A percentile compares a stretch with the other conserved stretches of the same genome.
These are phyloP conservation scores for Leucoraja ocellata DNA, from an alignment of 2,797 vertebrate genomes.

Conservation along the genomic window DNA sequence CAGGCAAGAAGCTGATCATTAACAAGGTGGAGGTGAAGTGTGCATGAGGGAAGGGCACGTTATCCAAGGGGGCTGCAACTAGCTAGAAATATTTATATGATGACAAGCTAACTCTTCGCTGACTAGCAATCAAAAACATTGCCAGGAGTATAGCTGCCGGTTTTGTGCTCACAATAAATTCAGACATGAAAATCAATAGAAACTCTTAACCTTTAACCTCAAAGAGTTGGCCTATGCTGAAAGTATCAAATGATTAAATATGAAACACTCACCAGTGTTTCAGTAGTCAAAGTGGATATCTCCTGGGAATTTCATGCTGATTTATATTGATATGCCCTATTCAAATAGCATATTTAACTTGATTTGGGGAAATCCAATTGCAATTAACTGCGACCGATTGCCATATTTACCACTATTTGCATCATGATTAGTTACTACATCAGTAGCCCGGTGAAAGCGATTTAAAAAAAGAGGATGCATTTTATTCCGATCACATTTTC, in stretches of 20 bases:
- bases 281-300: slow-evolving; percentile 32
- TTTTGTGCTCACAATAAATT: slow-evolving; percentile 50
- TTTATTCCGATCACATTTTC: neutral
- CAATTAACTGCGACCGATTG: slow-evolving; percentile 33
- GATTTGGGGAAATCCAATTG: slow-evolving; percentile 27
- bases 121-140: slow-evolving; percentile 48
- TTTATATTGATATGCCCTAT: slow-evolving; percentile 37
- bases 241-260: slow-evolving; percentile 51
- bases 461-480: neutral
- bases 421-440: neutral
- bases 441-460: neutral
- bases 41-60: neutral
- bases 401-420: slow-evolving; percentile 15
- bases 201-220: slow-evolving; percentile 51
- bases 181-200: slow-evolving; percentile 59
- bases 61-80: neutral
- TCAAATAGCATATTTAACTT: slow-evolving; percentile 37
- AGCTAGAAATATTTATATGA: slow-evolving; percentile 26
- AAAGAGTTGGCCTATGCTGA: slow-evolving; percentile 47
- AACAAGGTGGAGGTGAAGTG: neutral
- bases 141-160: slow-evolving; percentile 46
- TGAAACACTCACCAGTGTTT: slow-evolving; percentile 31
- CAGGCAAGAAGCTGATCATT: neutral
- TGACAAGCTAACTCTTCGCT: slow-evolving; percentile 43
- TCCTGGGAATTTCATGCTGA: slow-evolving; percentile 18